Percentiles rank a stretch among this genome's conserved stretches.
Evolutionary conservation across 2,888 invertebrate species (phyloP).

Genomic region (Clusia tigrina): DNA sequence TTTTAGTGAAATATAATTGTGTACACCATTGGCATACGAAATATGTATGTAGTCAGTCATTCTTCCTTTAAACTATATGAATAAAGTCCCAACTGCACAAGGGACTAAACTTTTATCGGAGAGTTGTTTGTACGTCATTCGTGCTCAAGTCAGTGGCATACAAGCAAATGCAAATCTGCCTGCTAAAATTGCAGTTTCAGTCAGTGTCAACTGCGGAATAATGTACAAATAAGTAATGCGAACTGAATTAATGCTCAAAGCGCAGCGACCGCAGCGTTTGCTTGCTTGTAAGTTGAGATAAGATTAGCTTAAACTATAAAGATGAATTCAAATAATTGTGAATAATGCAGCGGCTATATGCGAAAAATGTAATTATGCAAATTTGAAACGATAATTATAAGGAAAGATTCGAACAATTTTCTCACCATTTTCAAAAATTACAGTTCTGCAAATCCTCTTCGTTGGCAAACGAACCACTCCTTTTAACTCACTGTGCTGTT

Average conservation of each 20-base stretch:
- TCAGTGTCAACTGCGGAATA: constrained; percentile 12
- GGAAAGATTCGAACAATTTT: background rate
- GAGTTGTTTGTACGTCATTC: too few species aligned
- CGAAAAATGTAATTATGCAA: constrained; percentile 21
- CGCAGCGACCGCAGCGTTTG: constrained; percentile 17
- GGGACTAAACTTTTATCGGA: too few species aligned
- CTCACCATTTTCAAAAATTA: constrained; percentile 29
- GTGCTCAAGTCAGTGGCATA: too few species aligned
- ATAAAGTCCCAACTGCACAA: too few species aligned
- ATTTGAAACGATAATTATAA: constrained; percentile 6
- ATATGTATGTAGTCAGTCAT: too few species aligned
- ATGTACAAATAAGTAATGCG: background rate
- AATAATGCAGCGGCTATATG: background rate
- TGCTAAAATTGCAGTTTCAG: too few species aligned
- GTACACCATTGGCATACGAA: too few species aligned
- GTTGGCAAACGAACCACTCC: constrained; percentile 29
- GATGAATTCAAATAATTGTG: background rate
- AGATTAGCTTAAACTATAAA: constrained; percentile 21
- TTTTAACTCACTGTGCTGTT: constrained; percentile 17
- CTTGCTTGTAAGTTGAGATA: constrained; percentile 21
- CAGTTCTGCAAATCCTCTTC: constrained; percentile 30
- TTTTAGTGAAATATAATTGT: too few species aligned
- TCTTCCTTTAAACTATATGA: too few species aligned
- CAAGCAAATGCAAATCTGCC: too few species aligned
- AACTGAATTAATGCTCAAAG: constrained; percentile 15